Conservation (phyloP, 2,113 vertebrate genomes). For the Siphamia tubifer region DNA sequence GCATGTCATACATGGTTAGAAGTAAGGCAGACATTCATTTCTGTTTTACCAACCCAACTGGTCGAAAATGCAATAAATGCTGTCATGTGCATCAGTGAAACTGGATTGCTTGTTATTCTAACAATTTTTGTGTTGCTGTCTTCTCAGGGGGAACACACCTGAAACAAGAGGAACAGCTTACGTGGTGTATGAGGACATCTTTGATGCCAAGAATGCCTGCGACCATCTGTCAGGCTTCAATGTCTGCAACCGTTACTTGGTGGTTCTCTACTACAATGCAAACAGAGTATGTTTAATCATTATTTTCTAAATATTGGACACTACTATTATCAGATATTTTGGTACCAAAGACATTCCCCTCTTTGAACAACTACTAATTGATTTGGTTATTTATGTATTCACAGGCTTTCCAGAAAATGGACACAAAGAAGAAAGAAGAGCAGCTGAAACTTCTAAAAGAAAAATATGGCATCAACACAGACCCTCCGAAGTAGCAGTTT, state of each 20-base stretch:
- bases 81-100: background rate
- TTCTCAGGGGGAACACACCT: slow-evolving; percentile 93
- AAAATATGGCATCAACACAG: slow-evolving; percentile 98
- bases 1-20: no score
- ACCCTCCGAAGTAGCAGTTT: slow-evolving; percentile 89
- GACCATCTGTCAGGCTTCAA: slow-evolving; percentile 99
- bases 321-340: background rate
- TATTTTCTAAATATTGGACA: background rate
- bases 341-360: no score
- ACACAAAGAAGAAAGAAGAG: slow-evolving; percentile 99
- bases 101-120: background rate
- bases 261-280: slow-evolving; percentile 97
- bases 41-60: no score
- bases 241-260: slow-evolving; percentile 98
- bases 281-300: slow-evolving; percentile 89
- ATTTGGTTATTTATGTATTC: background rate
- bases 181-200: slow-evolving; percentile 98
- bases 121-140: background rate
- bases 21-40: no score
- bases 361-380: background rate
- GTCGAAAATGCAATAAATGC: no score
- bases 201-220: slow-evolving; percentile 98
- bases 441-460: slow-evolving; percentile 98
- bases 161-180: slow-evolving; percentile 97
- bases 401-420: slow-evolving; percentile 99